Percentiles rank a stretch among this genome's conserved stretches.
Conservation (phyloP, 2,888 invertebrate species). For the Lycaena phlaeas region DNA sequence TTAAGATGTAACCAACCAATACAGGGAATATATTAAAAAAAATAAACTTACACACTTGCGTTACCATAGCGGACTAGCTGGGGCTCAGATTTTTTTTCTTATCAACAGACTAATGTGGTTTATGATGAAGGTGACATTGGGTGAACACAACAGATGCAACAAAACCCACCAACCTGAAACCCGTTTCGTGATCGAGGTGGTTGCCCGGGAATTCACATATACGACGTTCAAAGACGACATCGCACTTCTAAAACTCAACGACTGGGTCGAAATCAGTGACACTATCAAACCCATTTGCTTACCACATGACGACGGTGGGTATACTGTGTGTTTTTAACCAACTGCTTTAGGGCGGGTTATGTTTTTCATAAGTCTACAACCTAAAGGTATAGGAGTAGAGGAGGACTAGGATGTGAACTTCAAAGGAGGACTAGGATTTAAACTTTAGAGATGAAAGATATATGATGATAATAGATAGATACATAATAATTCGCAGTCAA, state of each 20-base stretch:
- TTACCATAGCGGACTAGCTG: too few relatives aligned
- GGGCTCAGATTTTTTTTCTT: background rate
- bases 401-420: too few relatives aligned
- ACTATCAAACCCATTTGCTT: slow-evolving; percentile 87
- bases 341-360: too few relatives aligned
- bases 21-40: too few relatives aligned
- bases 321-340: background rate
- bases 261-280: slow-evolving; percentile 82
- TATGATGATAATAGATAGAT: too few relatives aligned
- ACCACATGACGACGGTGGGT: slow-evolving; percentile 76
- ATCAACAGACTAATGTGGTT: slow-evolving; percentile 88
- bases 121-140: slow-evolving; percentile 90
- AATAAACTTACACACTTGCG: too few relatives aligned
- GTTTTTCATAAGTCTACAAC: too few relatives aligned
- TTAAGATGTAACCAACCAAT: too few relatives aligned
- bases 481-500: too few relatives aligned
- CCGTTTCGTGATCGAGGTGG: slow-evolving; percentile 80
- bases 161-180: slow-evolving; percentile 80
- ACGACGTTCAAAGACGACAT: slow-evolving; percentile 89
- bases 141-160: slow-evolving; percentile 88
- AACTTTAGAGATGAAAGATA: too few relatives aligned
- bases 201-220: slow-evolving; percentile 85
- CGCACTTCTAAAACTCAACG: slow-evolving; percentile 83
- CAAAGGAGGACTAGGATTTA: too few relatives aligned
- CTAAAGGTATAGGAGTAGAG: too few relatives aligned